phyloP scores from a whole-genome alignment of 2,888 invertebrate genomes.

The Agrilus cyanescens region DNA sequence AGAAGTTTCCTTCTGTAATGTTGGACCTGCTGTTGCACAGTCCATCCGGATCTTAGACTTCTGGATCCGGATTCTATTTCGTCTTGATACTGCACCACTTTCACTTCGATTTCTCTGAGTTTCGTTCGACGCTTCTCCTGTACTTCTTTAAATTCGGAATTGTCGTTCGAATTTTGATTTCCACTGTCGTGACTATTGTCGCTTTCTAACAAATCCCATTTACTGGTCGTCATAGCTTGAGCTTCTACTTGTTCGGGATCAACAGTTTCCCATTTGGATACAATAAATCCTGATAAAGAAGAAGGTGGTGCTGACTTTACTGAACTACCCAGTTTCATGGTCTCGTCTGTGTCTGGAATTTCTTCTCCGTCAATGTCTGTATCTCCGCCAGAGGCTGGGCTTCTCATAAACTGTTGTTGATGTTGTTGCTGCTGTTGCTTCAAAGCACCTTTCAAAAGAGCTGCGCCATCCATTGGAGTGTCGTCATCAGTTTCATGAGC shows the following conservation, averaged over 20 bases:
- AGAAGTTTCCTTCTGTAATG: slow-evolving; percentile 83
- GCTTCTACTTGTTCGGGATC: slow-evolving; percentile 76
- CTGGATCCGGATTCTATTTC: slow-evolving; percentile 82
- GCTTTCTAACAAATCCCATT: slow-evolving; percentile 70
- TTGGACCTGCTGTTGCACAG: slow-evolving; percentile 72
- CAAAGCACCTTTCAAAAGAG: slow-evolving; percentile 60
- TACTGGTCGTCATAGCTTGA: slow-evolving; percentile 76
- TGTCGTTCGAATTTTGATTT: slow-evolving; percentile 31
- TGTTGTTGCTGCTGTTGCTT: slow-evolving; percentile 29
- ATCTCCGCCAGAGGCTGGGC: slow-evolving; percentile 27
- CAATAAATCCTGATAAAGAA: slow-evolving; percentile 62
- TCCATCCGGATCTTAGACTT: slow-evolving; percentile 59
- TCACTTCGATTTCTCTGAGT: slow-evolving; percentile 87
- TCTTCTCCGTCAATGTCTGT: slow-evolving; percentile 50
- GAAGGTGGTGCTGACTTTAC: slow-evolving; percentile 28
- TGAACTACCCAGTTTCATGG: slow-evolving; percentile 11
- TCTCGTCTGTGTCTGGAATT: slow-evolving; percentile 11
- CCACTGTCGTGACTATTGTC: slow-evolving; percentile 34
- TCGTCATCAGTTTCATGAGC: slow-evolving; percentile 45
- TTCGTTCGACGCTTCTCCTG: slow-evolving; percentile 60
- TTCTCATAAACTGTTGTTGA: slow-evolving; percentile 19
- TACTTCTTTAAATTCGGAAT: slow-evolving; percentile 40
- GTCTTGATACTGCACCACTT: slow-evolving; percentile 91
- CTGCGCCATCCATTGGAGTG: slow-evolving; percentile 67
- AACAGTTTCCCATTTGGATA: slow-evolving; percentile 94